Percentiles rank a stretch among this genome's conserved stretches.
These are phyloP conservation scores for Cosmorhoe ocellata DNA, from an alignment of 2,888 invertebrate genomes.

Conservation along the genomic window DNA sequence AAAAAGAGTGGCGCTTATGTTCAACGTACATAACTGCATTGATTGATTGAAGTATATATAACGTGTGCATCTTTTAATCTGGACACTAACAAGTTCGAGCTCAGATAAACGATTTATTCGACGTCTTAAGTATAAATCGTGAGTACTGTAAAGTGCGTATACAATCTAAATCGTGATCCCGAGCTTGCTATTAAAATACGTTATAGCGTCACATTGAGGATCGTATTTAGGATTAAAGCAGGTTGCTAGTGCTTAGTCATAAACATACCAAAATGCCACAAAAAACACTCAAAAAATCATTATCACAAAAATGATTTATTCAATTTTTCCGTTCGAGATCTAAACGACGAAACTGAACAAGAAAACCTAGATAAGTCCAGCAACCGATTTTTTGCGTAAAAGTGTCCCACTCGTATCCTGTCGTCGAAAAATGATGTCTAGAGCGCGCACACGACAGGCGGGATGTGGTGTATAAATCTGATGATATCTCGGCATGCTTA, in stretches of 20 bases:
- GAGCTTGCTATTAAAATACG: slow-evolving; percentile 28
- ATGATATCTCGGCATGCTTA: slow-evolving; percentile 11
- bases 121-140: slow-evolving; percentile 31
- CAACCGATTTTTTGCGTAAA: neutral
- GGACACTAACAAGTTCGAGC: neutral
- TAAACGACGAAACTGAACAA: no score
- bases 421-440: slow-evolving; percentile 29
- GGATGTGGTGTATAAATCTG: slow-evolving; percentile 23
- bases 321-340: no score
- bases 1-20: no score
- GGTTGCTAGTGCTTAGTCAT: neutral
- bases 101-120: slow-evolving; percentile 13
- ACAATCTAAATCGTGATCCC: no score
- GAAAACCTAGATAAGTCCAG: neutral
- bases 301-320: no score
- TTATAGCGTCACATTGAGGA: slow-evolving; percentile 17
- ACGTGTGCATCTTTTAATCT: no score
- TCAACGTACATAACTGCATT: no score
- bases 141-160: no score
- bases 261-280: no score
- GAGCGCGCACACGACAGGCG: slow-evolving; percentile 15
- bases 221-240: neutral
- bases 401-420: slow-evolving; percentile 10
- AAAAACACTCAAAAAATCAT: no score
- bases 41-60: no score